phyloP scores from a whole-genome alignment of 2,888 invertebrate genomes.

The Apamea epomidion region DNA sequence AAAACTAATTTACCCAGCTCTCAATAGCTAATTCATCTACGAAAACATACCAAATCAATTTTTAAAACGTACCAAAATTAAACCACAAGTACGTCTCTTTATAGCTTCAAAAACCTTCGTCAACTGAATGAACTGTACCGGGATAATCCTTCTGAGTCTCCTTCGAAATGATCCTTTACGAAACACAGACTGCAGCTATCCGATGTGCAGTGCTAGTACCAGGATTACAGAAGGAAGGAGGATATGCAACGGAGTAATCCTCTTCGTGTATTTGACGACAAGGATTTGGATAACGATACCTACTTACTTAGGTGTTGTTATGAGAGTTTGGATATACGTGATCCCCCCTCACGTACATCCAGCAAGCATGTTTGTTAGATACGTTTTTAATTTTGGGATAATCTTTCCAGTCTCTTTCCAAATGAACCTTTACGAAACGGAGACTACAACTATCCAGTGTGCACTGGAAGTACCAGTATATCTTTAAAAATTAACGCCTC shows the following conservation, averaged over 20 bases:
- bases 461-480: constrained; percentile 11
- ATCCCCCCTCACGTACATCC: too few species aligned
- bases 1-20: neutral
- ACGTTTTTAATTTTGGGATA: constrained; percentile 6
- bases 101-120: constrained; percentile 29
- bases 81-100: neutral
- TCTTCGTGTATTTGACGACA: neutral
- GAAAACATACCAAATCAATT: neutral
- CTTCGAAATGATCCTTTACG: constrained; percentile 51
- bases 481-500: too few species aligned
- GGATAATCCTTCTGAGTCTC: constrained; percentile 49
- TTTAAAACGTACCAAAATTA: neutral
- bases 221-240: constrained; percentile 22
- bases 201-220: constrained; percentile 32
- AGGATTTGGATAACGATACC: neutral
- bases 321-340: neutral
- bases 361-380: neutral
- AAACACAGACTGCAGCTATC: constrained; percentile 42
- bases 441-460: neutral
- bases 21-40: neutral
- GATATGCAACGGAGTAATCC: constrained; percentile 1
- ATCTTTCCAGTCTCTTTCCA: constrained; percentile 31
- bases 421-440: constrained; percentile 40
- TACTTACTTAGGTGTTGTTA: neutral
- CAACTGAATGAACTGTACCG: constrained; percentile 37